A percentile compares a stretch with the other conserved stretches of the same genome.
Evolutionary conservation across 2,888 invertebrate species (phyloP).

Genomic region (Lymantria monacha): DNA sequence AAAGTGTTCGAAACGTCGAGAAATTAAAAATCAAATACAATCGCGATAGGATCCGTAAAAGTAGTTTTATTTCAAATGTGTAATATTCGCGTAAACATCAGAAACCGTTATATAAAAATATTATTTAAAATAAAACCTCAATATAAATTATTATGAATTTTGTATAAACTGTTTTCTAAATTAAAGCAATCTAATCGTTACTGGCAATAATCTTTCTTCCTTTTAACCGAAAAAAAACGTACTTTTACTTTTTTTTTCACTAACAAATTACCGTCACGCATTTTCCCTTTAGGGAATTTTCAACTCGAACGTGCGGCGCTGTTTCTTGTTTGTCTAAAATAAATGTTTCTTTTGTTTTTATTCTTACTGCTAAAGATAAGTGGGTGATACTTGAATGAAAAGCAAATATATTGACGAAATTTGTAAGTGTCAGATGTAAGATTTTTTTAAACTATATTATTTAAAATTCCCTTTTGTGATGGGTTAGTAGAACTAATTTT

Average conservation of each 20-base stretch:
- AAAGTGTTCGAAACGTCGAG: too few species aligned
- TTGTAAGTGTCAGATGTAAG: background rate
- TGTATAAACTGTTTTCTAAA: background rate
- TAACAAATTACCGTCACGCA: constrained; percentile 15
- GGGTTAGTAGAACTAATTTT: too few species aligned
- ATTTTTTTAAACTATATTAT: background rate
- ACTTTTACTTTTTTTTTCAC: constrained; percentile 11
- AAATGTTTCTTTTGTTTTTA: constrained; percentile 6
- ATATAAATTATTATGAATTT: background rate
- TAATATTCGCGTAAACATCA: too few species aligned
- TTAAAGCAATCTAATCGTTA: background rate
- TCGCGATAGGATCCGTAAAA: too few species aligned
- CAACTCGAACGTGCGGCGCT: constrained; percentile 5
- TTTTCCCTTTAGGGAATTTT: constrained; percentile 8
- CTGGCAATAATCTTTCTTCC: background rate
- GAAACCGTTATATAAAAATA: too few species aligned
- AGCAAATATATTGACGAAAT: background rate
- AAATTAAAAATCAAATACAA: too few species aligned
- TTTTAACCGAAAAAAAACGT: constrained; percentile 1
- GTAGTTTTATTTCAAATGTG: too few species aligned
- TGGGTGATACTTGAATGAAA: background rate
- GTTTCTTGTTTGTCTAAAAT: constrained; percentile 8
- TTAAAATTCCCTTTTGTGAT: too few species aligned
- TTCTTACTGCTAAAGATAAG: background rate
- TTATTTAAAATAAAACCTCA: too few species aligned